Evolutionary conservation across 1,140 invertebrate species (phyloP).

Genomic region (Drosophila ambigua): DNA sequence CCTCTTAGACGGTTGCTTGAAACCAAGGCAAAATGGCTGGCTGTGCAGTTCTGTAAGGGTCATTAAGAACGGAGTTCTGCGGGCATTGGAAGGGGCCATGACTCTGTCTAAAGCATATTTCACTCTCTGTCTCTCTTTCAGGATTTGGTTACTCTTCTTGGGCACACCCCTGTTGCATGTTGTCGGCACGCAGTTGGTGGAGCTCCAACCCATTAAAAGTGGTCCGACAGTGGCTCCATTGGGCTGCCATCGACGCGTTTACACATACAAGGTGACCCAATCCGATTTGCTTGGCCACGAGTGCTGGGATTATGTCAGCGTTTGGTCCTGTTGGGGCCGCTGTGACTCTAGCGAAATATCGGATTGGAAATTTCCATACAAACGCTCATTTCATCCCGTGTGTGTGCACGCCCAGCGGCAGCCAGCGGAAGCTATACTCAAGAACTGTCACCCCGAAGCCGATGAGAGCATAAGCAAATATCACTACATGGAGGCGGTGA

Average conservation of each 20-base stretch:
- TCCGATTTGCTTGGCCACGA: conserved; percentile 61
- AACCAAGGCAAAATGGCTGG: conserved; percentile 3
- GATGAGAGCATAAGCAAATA: conserved; percentile 85
- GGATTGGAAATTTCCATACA: conserved; percentile 94
- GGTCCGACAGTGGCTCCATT: conserved; percentile 69
- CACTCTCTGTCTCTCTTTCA: background rate
- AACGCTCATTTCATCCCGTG: conserved; percentile 92
- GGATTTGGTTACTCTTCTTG: conserved; percentile 25
- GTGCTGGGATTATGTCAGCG: conserved; percentile 87
- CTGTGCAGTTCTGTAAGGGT: conserved; percentile 2
- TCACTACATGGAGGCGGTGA: conserved; percentile 87
- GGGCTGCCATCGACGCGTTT: conserved; percentile 84
- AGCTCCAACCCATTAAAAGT: conserved; percentile 63
- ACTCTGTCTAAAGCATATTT: background rate
- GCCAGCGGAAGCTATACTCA: conserved; percentile 85
- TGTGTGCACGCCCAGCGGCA: conserved; percentile 90
- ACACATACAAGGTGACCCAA: conserved; percentile 84
- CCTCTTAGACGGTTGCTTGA: background rate
- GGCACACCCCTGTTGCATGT: conserved; percentile 11
- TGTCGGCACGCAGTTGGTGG: conserved; percentile 48
- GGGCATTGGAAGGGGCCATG: background rate
- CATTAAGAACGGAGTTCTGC: background rate
- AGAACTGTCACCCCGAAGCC: conserved; percentile 87
- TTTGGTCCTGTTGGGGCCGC: conserved; percentile 92
- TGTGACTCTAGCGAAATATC: conserved; percentile 94